Conservation (phyloP, 2,797 vertebrate species). For the Tragopan temminckii region DNA sequence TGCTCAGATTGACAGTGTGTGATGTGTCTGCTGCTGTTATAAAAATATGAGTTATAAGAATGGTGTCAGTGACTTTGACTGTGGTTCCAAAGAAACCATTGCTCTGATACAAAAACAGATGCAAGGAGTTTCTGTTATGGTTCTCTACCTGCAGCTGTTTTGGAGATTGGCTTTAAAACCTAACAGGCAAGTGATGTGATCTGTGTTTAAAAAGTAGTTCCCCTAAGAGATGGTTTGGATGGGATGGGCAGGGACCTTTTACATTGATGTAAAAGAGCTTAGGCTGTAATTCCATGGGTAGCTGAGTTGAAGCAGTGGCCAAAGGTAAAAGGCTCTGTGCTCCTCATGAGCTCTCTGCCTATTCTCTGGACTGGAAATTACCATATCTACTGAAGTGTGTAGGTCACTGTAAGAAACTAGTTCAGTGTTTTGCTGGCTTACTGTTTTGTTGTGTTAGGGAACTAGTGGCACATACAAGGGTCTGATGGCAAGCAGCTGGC, state of each 20-base stretch:
- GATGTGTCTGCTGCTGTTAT: accelerated
- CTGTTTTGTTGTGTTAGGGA: not conserved
- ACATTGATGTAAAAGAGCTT: not conserved
- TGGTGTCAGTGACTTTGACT: not conserved
- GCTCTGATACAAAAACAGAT: not conserved
- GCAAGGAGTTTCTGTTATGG: not conserved
- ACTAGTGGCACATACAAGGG: not conserved
- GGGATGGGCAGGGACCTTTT: not conserved
- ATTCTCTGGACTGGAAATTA: not conserved
- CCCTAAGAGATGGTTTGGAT: not conserved
- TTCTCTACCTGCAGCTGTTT: not conserved
- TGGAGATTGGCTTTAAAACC: not conserved
- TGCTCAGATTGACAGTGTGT: not conserved
- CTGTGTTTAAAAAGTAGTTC: not conserved
- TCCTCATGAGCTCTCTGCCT: not conserved
- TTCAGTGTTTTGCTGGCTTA: not conserved
- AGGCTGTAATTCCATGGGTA: not conserved
- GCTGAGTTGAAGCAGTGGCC: not conserved
- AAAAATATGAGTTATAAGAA: not conserved
- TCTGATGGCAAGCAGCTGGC: not conserved
- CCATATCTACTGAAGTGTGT: not conserved
- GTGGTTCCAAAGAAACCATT: not conserved
- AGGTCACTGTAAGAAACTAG: not conserved
- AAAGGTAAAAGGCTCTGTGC: not conserved
- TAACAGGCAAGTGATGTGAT: not conserved